Base-by-base conservation (phyloP, 2,797 vertebrate genomes). In the Ctenopoma multispine region DNA sequence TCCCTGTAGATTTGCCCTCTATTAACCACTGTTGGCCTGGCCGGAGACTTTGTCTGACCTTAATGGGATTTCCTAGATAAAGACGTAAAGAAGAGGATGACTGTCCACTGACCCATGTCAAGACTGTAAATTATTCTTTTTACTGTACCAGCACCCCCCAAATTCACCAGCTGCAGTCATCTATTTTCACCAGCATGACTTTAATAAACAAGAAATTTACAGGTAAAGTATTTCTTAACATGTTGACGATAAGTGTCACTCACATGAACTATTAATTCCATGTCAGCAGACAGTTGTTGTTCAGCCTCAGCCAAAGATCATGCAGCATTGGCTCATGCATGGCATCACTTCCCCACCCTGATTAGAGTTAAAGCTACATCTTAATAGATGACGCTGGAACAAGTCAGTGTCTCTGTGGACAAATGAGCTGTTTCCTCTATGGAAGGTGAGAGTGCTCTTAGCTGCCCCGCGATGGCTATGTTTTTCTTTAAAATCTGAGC, bases 1-100 rank as follows among this genome's bases (percentile, higher is more conserved):
- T 82, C 86, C 61, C 83, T 21, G 49, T 48, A 79, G 86, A 77
- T 75, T 75, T 62, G 72, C 31, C 72, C 73, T 85, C 63, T 69
- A 80, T 89, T 85, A 88, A 79, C 75, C 66, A 78, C 56, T 21
- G 60, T 13, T 61, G 71, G 3, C 48, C 1, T n/a, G 75, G 63
- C 58, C 17, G 1, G 38, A 75, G 69, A 81, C 51, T 12, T 66
- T 15, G 11, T 44, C 60, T 72, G 82, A 80, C 63, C 79, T 76
- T 27, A 51, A 40, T 24, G 17, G 66, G 80, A 79, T 59, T 82
- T 77, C 34, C 63, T 29, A 53, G 47, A 79, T 51, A 70, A 77
- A 77, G 27, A 50, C 3, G n/a, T 11, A 31, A 69, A n/a, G 24
- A 66, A 40, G 53, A 51, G 11, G 29, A 71, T 47, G 29, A 29